Evolutionary conservation across 37 sponge, comb jelly and placozoan species (phyloP), one percentile per base, ranked within the genome.

Genomic region (Tethya wilhelma): DNA sequence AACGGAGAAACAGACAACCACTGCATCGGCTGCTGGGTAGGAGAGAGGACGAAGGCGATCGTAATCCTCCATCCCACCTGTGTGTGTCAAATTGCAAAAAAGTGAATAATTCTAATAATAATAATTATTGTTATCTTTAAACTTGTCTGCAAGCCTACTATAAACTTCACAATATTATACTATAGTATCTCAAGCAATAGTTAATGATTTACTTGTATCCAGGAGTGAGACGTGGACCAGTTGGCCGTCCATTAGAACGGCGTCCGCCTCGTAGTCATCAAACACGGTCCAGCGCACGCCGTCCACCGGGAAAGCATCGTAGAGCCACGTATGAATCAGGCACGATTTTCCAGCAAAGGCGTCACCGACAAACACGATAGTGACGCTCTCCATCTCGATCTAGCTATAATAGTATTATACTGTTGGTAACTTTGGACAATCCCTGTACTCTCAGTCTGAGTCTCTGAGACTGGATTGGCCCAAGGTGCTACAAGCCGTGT

Each of bases 41-140:
- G 87, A 86, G 38, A 86, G 87, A 14, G 92, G 87, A 1, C 92
- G 39, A 31, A 91, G 73, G 0, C 91, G 59, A 43, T 91, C 91
- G 76, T 91, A 91, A 73, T 91, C 87, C 43, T 91, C 91, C 34
- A 86, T 83, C 0, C 91, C 91, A 60, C 87, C 91, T 81, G 63
- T 17, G 33, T 34, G 37, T 34, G 31, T 14, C 5, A n/a, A n/a
- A n/a, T n/a, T n/a, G n/a, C n/a, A n/a, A n/a, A n/a, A n/a, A n/a
- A n/a, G n/a, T n/a, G n/a, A n/a, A n/a, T n/a, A n/a, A n/a, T n/a
- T n/a, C n/a, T n/a, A n/a, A n/a, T n/a, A n/a, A n/a, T n/a, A n/a
- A n/a, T n/a, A n/a, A n/a, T n/a, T n/a, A n/a, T n/a, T n/a, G n/a
- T n/a, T n/a, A n/a, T n/a, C n/a, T n/a, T n/a, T n/a, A n/a, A 14